These are phyloP conservation scores for Drosophila peninsularis DNA, from an alignment of 2,888 invertebrate genomes.

Conservation along the genomic window DNA sequence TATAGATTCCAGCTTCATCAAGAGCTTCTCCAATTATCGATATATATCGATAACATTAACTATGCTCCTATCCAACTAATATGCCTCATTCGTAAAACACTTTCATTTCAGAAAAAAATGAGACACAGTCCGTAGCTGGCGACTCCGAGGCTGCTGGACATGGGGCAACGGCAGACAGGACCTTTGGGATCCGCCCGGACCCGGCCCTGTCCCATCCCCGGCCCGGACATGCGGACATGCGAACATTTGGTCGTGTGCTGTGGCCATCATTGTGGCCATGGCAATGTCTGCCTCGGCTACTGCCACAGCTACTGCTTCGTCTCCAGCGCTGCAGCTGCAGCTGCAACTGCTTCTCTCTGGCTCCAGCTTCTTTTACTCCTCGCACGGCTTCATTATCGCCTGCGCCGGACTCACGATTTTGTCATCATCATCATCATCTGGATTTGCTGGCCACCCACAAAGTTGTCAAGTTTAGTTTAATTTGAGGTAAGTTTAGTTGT, in stretches of 20 bases:
- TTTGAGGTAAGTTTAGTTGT: background rate
- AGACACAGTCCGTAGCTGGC: background rate
- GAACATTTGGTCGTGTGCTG: constrained; percentile 63
- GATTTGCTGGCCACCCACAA: constrained; percentile 43
- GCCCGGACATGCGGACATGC: constrained; percentile 16
- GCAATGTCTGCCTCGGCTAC: background rate
- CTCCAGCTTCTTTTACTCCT: background rate
- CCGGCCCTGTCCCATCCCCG: background rate
- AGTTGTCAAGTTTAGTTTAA: constrained; percentile 45
- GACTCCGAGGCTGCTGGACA: constrained; percentile 9
- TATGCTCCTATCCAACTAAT: background rate
- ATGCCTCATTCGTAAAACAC: background rate
- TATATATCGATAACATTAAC: background rate
- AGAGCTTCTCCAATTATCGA: background rate
- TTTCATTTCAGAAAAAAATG: constrained; percentile 2
- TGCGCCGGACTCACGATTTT: constrained; percentile 28
- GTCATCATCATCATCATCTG: constrained; percentile 30
- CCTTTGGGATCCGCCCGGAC: constrained; percentile 16
- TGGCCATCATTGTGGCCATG: constrained; percentile 67
- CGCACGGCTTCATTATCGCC: constrained; percentile 73
- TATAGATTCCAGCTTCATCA: too few species aligned
- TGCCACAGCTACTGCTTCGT: constrained; percentile 1
- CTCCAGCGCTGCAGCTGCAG: background rate
- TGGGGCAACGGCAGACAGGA: constrained; percentile 11
- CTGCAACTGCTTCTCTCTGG: background rate